phyloP scores from a whole-genome alignment of 2,797 vertebrate species.

The Epinephelus coioides region DNA sequence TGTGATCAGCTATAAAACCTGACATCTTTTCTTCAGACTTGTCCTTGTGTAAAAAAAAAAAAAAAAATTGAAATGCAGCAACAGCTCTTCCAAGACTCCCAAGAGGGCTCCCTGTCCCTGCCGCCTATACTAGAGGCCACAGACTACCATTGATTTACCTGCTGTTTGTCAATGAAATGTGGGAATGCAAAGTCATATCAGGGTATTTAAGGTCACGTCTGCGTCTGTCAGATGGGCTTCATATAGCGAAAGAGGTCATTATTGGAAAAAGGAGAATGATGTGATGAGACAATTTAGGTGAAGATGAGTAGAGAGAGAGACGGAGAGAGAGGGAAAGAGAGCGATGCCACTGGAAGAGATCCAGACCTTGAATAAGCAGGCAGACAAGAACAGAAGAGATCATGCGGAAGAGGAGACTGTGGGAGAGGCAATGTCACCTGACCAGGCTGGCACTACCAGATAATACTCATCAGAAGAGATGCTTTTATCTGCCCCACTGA shows the following conservation, averaged over 20 bases:
- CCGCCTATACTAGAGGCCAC: slow-evolving; percentile 27
- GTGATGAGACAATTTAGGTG: slow-evolving; percentile 26
- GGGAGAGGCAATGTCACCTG: slow-evolving; percentile 64
- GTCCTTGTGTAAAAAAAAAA: slow-evolving; percentile 38
- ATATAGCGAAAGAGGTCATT: slow-evolving; percentile 34
- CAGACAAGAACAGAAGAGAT: slow-evolving; percentile 56
- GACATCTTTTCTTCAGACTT: slow-evolving; percentile 35
- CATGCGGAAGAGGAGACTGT: slow-evolving; percentile 56
- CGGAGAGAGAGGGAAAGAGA: slow-evolving; percentile 13
- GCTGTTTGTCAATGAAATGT: slow-evolving; percentile 49
- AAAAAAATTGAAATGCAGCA: slow-evolving; percentile 22
- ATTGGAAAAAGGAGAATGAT: slow-evolving; percentile 4
- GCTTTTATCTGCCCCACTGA: slow-evolving; percentile 29
- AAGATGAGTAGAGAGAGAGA: slow-evolving; percentile 24
- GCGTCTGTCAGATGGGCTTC: slow-evolving; percentile 16
- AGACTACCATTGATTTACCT: slow-evolving; percentile 46
- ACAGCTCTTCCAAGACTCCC: slow-evolving; percentile 42
- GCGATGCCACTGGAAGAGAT: slow-evolving; percentile 61
- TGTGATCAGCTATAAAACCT: slow-evolving; percentile 36
- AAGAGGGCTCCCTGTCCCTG: slow-evolving; percentile 30
- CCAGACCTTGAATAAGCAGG: slow-evolving; percentile 72
- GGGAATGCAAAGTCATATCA: slow-evolving; percentile 47
- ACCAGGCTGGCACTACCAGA: slow-evolving; percentile 39
- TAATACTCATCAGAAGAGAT: slow-evolving; percentile 44
- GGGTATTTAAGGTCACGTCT: slow-evolving; percentile 32